A percentile compares a stretch with the other conserved stretches of the same genome.
phyloP scores from a whole-genome alignment of 2,797 vertebrate species.

The Enteromius viviparus region DNA sequence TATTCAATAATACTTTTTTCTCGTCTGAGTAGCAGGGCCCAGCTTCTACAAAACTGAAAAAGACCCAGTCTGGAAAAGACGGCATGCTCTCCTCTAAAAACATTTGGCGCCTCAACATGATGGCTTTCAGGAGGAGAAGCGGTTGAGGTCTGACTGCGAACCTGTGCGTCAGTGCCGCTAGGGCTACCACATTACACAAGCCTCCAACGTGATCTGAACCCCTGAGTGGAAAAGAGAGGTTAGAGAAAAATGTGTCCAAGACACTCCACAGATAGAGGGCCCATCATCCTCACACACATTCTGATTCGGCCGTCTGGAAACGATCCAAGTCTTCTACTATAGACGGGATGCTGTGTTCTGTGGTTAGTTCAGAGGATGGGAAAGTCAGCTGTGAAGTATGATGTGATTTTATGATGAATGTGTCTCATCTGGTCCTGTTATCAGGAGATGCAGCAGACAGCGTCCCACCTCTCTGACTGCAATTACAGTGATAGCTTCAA shows the following conservation, averaged over 20 bases:
- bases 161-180: constrained; percentile 16
- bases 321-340: constrained; percentile 17
- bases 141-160: constrained; percentile 21
- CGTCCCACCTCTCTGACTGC: constrained; percentile 51
- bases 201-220: constrained; percentile 34
- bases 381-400: constrained; percentile 34
- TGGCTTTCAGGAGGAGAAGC: constrained; percentile 41
- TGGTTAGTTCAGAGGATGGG: constrained; percentile 19
- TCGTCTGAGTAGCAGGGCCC: constrained; percentile 55
- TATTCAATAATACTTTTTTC: constrained; percentile 63
- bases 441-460: constrained; percentile 46
- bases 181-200: constrained; percentile 31
- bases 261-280: constrained; percentile 31
- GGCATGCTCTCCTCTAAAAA: constrained; percentile 53
- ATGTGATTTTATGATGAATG: constrained; percentile 41
- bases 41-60: constrained; percentile 56
- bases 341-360: constrained; percentile 45
- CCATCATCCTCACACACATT: constrained; percentile 37
- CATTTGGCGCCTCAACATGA: constrained; percentile 53
- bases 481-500: constrained; percentile 59
- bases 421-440: constrained; percentile 28
- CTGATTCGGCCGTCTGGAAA: constrained; percentile 14
- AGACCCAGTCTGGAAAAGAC: constrained; percentile 59
- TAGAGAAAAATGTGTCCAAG: constrained; percentile 20
- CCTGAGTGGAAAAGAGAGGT: constrained; percentile 12